Conservation (phyloP, 1,140 invertebrate genomes). For the Amyelois transitella region DNA sequence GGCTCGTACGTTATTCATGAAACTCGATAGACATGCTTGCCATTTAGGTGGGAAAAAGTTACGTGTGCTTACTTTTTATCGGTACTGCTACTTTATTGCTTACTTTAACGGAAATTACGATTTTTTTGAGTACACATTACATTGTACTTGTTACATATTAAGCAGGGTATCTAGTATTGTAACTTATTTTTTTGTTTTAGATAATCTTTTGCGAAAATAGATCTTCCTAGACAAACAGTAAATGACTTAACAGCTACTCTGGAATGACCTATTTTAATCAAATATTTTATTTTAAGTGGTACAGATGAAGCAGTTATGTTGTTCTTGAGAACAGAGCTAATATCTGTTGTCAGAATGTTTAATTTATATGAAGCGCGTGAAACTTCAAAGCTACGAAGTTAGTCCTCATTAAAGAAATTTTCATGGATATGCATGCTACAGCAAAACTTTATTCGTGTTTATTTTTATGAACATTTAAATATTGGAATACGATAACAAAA, state of each 20-base stretch:
- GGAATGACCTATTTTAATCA: no score
- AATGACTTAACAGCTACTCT: no score
- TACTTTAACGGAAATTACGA: neutral
- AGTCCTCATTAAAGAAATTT: no score
- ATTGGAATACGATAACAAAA: no score
- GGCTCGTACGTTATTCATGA: slow-evolving; percentile 9
- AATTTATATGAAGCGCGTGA: neutral
- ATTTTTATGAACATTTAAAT: no score
- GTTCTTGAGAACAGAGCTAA: neutral
- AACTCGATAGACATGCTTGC: slow-evolving; percentile 4
- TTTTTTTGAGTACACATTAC: neutral
- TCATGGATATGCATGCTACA: no score
- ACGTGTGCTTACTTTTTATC: neutral
- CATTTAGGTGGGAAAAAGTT: neutral
- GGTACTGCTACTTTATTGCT: slow-evolving; percentile 2
- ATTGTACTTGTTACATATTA: neutral
- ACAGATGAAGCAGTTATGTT: neutral
- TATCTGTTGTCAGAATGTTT: neutral
- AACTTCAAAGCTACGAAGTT: neutral
- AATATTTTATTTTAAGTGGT: no score
- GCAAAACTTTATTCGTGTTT: neutral
- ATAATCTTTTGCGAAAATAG: no score
- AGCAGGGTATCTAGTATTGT: no score
- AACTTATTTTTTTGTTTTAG: no score
- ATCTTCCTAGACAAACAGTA: no score